Evolutionary conservation across 2,113 vertebrate species (phyloP).

Genomic region (Grammomys surdaster): DNA sequence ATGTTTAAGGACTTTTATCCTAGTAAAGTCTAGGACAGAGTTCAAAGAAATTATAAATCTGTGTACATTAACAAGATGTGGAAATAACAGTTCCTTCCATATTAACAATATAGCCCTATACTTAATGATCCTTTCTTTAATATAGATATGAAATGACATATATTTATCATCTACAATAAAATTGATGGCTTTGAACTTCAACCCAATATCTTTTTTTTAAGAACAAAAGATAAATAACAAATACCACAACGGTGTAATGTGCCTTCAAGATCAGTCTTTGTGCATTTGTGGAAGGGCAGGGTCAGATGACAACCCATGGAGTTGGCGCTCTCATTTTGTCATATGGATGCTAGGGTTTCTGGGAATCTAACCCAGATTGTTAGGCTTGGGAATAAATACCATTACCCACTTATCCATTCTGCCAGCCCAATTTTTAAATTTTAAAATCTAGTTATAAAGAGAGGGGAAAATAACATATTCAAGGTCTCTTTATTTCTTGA

Average conservation of each 20-base stretch:
- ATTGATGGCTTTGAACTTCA: slow-evolving; percentile 13
- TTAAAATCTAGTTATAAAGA: neutral
- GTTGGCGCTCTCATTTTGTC: neutral
- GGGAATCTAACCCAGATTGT: neutral
- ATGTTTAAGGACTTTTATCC: neutral
- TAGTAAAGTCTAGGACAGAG: neutral
- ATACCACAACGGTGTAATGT: neutral
- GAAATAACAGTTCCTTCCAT: neutral
- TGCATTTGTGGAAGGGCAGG: neutral
- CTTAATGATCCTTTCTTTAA: neutral
- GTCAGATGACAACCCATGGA: neutral
- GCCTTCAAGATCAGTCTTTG: neutral
- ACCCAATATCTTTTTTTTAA: neutral
- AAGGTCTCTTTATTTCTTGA: neutral
- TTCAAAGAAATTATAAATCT: slow-evolving; percentile 38
- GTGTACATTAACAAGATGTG: slow-evolving; percentile 6
- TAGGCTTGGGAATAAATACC: neutral
- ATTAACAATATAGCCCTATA: neutral
- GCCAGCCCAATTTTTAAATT: neutral
- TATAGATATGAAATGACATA: neutral
- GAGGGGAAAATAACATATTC: neutral
- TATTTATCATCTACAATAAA: neutral
- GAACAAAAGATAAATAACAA: neutral
- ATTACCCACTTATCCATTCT: neutral
- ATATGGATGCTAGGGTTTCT: neutral